These are phyloP conservation scores for Drosophila miranda DNA, from an alignment of 1,140 invertebrate species.

Conservation along the genomic window DNA sequence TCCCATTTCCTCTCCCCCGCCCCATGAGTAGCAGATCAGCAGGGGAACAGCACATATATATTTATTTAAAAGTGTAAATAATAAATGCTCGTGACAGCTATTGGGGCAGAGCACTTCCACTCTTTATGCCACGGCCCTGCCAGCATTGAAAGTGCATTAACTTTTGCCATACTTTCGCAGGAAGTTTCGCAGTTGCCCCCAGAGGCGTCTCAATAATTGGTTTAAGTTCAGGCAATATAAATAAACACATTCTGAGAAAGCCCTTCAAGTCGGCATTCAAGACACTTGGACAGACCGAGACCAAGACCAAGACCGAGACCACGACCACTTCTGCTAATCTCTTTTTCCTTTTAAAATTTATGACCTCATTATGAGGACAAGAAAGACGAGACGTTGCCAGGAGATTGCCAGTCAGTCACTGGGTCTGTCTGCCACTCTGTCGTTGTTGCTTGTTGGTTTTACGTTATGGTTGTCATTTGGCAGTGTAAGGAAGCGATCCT, in stretches of 20 bases:
- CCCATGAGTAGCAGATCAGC: not conserved
- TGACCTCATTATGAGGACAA: constrained; percentile 66
- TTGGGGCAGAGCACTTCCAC: constrained; percentile 19
- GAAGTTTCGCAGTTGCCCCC: not conserved
- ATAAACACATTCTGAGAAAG: constrained; percentile 33
- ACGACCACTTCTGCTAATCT: constrained; percentile 67
- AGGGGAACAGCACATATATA: constrained; percentile 25
- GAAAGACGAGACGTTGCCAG: constrained; percentile 58
- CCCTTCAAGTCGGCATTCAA: constrained; percentile 31
- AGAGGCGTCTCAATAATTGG: constrained; percentile 11
- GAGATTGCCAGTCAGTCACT: constrained; percentile 34
- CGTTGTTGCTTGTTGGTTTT: constrained; percentile 34
- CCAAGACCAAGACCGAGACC: not conserved
- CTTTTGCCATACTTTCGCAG: constrained; percentile 31
- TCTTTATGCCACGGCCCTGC: no score
- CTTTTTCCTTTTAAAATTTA: constrained; percentile 73
- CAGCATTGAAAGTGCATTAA: constrained; percentile 48
- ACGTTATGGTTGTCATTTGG: constrained; percentile 75
- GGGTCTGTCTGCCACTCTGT: not conserved
- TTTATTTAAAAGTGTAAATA: constrained; percentile 78
- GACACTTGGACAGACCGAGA: constrained; percentile 1
- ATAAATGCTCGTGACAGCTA: constrained; percentile 68
- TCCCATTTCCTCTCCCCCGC: not conserved
- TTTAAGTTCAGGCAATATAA: constrained; percentile 30
- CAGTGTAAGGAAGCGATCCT: no score